Base-by-base conservation (phyloP, 1,140 invertebrate species). In the Brachionus manjavacas region DNA sequence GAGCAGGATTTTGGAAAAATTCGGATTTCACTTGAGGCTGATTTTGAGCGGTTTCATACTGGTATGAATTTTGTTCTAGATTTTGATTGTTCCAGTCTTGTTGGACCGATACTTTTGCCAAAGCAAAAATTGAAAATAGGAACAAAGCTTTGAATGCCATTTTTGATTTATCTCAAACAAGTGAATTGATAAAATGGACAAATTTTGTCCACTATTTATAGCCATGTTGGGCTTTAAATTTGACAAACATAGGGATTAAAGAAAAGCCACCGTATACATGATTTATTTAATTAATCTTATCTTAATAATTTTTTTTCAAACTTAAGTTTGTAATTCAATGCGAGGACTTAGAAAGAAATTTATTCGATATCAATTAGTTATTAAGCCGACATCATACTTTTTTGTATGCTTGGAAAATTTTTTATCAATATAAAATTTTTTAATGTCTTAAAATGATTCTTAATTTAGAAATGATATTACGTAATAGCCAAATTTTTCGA, bases 21-120 rank as follows among this genome's bases (percentile, higher is more conserved):
- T 68, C 66, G 2, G 25, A 25, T 31, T 68, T 68, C 66, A 68
- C 12, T 4, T 68, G 66, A 68, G 70, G 35, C 35, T 41, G 31
- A 41, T 74, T 74, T 43, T 43, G 70, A 43, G 2, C 39, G 3
- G 14, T 23, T 43, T 74, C 43, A 64, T 20, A 55, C 20, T 80
- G 23, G 6, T n/a, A 52, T 3, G 2, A 11, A 20, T 20, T 28
- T 64, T 80, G 78, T 23, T 80, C 49, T n/a, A 55, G 16, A 23
- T 80, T 55, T 16, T 80, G 43, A 31, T 80, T 80, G 46, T 25
- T 80, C 78, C 78, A 80, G 3, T 52, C 25, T 55, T 80, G 78
- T 55, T 80, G 78, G 7, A 16, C 16, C 14, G 76, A 49, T 3
- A 31, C 3, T 46, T 79, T 46, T n/a, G 23, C 23, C 46, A 25